These are phyloP conservation scores for Drosophila sturtevanti DNA, from an alignment of 1,140 invertebrate species.

Conservation along the genomic window DNA sequence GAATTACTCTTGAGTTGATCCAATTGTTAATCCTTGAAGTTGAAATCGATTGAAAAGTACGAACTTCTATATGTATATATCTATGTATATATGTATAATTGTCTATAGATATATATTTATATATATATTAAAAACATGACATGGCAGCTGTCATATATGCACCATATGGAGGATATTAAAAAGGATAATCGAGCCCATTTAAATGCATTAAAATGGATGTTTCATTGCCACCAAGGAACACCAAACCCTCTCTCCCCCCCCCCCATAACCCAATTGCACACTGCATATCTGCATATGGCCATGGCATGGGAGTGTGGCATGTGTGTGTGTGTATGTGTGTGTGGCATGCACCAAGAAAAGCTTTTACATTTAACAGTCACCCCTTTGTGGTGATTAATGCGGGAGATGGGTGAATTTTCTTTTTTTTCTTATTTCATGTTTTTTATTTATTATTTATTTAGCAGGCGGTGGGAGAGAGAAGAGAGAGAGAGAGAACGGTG, in stretches of 20 bases:
- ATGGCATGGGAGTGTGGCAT: neutral
- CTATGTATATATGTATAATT: neutral
- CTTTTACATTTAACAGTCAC: neutral
- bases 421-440: too few species aligned
- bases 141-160: slow-evolving; percentile 26
- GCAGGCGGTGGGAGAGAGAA: too few species aligned
- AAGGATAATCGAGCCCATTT: slow-evolving; percentile 68
- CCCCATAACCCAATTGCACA: slow-evolving; percentile 31
- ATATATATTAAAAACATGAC: neutral
- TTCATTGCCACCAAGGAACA: neutral
- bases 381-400: neutral
- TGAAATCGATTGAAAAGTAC: too few species aligned
- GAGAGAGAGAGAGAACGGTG: too few species aligned
- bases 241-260: too few species aligned
- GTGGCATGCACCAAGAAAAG: neutral
- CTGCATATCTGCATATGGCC: slow-evolving; percentile 29
- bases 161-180: slow-evolving; percentile 44
- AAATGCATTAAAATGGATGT: slow-evolving; percentile 63
- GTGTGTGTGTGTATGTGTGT: neutral
- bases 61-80: too few species aligned
- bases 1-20: too few species aligned
- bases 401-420: too few species aligned
- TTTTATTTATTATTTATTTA: too few species aligned
- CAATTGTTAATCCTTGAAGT: too few species aligned
- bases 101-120: too few species aligned